Evolutionary conservation across 2,113 vertebrate species (phyloP).

Genomic region (Microtus montanus): DNA sequence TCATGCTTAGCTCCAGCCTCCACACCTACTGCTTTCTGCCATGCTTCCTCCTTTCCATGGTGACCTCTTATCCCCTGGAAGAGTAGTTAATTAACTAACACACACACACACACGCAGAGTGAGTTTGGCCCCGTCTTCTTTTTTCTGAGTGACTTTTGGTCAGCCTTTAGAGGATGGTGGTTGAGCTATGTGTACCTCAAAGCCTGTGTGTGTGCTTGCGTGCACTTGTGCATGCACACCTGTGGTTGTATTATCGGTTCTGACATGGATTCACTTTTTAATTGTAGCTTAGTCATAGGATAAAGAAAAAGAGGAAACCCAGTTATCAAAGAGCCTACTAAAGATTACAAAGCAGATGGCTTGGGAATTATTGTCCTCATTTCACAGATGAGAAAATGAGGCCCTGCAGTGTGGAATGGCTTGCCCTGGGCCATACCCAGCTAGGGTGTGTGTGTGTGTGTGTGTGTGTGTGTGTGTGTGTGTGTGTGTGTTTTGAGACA

Average conservation of each 20-base stretch:
- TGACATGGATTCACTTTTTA: not conserved
- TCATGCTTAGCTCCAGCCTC: not conserved
- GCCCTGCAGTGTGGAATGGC: not conserved
- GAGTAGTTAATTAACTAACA: not conserved
- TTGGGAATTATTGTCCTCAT: not conserved
- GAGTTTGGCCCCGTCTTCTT: too few relatives aligned
- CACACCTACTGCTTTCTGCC: not conserved
- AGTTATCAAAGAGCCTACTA: not conserved
- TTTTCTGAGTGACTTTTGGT: too few relatives aligned
- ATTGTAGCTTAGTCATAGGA: not conserved
- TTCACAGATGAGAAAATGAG: not conserved
- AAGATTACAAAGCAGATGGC: not conserved
- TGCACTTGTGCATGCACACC: accelerated
- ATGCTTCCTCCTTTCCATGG: not conserved
- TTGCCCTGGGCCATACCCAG: not conserved
- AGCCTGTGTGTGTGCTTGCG: too few relatives aligned
- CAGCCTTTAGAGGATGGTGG: not conserved
- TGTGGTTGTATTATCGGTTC: not conserved
- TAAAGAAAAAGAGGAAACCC: not conserved
- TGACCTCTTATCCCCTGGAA: not conserved
- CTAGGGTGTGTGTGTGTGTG: not conserved
- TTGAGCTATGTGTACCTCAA: not conserved
- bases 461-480: not conserved
- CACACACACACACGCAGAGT: not conserved
- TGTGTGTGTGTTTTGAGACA: not conserved